Conservation (phyloP, 2,797 vertebrate genomes). For the Lagorchestes hirsutus region DNA sequence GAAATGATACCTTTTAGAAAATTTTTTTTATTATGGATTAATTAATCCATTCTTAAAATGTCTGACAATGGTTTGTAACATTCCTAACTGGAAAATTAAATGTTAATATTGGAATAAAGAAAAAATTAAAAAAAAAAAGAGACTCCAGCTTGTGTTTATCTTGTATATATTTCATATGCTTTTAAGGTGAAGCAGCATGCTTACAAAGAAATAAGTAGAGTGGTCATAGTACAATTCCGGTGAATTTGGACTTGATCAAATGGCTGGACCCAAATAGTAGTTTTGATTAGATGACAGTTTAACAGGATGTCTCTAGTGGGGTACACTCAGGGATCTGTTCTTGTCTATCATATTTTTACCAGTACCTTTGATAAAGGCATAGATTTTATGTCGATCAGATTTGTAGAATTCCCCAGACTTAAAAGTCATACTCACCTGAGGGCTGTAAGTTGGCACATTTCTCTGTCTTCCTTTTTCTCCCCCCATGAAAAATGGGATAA, state of each 20-base stretch:
- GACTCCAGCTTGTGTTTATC: not conserved
- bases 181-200: not conserved
- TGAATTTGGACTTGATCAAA: not conserved
- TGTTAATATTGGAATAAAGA: not conserved
- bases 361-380: not conserved
- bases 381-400: not conserved
- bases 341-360: not conserved
- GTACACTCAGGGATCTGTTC: not conserved
- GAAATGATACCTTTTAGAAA: not conserved
- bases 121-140: too few species aligned
- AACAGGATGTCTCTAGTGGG: too few species aligned
- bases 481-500: not conserved
- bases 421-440: not conserved
- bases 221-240: not conserved
- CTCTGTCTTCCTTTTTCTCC: not conserved
- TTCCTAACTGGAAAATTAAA: too few species aligned
- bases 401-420: not conserved
- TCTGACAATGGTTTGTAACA: not conserved
- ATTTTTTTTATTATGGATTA: not conserved
- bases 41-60: not conserved
- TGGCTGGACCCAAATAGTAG: not conserved
- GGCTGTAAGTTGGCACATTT: not conserved
- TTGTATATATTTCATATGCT: not conserved
- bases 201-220: not conserved
- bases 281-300: not conserved